Evolutionary conservation across 2,888 invertebrate species (phyloP), one percentile per base, ranked within the genome.

Genomic region (Drosophila diplacantha): DNA sequence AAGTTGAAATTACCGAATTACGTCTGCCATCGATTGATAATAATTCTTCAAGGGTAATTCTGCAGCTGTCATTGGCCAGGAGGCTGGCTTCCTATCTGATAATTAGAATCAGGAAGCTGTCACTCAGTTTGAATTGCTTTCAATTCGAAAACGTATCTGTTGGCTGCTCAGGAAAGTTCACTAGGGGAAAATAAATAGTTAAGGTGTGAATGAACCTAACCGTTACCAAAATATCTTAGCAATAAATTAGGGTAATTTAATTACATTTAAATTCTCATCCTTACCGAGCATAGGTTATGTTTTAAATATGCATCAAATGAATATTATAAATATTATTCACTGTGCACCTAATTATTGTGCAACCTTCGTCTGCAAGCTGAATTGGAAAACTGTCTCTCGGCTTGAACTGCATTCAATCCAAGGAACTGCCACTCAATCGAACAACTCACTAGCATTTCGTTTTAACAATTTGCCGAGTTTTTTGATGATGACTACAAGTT

Each of bases 391-490:
- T 66, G 67, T 47, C 65, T 43, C 22, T 64, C 46, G 18, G 22
- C 49, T 29, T n/a, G 37, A 31, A 41, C 41, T 26, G 43, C 47
- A 46, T 46, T 52, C 52, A 49, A 35, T 69, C 57, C 55, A 54
- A 71, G 55, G 52, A 57, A 59, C 70, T 60, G 46, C 38, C 69
- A 51, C 24, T 69, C 69, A 54, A 62, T 58, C 73, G 44, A 57
- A 65, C 69, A 69, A 71, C 75, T 75, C 61, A 68, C 56, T 79
- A 62, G 61, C 56, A 66, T 72, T 69, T 62, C 54, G 62, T 55
- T 67, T 51, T 39, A 20, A 39, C 46, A 65, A 68, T 67, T 74
- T 74, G 61, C 41, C 14, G 32, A 37, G 4, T 49, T 52, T 52
- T 20, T 43, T 26, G n/a, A 38, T 39, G 39, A 56, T 57, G 58